Conservation (phyloP, 2,797 vertebrate genomes). For the Aphelocoma californica region DNA sequence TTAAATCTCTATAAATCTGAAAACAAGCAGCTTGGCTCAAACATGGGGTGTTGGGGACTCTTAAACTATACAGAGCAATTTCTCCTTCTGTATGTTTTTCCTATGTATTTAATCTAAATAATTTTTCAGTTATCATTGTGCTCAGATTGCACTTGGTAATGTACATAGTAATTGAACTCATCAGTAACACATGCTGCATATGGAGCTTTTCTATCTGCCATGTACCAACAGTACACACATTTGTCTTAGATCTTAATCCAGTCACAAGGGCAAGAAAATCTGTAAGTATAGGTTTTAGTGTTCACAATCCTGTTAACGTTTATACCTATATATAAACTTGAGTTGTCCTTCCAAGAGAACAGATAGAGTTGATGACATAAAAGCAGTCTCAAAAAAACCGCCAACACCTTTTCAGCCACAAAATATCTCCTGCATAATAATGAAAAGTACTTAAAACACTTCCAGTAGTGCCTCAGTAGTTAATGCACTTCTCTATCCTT, state of each 20-base stretch:
- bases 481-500: background rate
- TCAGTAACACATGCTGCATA: background rate
- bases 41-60: background rate
- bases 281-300: background rate
- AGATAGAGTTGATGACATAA: background rate
- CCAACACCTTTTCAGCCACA: background rate
- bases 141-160: background rate
- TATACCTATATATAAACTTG: background rate
- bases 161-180: background rate
- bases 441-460: background rate
- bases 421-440: background rate
- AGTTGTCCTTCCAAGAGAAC: background rate
- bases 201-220: background rate
- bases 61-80: background rate
- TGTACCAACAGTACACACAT: background rate
- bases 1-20: background rate
- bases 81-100: background rate
- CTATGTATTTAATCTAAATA: background rate
- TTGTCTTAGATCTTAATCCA: background rate
- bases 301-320: background rate
- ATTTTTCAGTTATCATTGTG: background rate
- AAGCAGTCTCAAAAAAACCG: background rate
- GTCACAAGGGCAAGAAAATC: background rate
- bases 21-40: background rate
- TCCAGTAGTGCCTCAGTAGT: background rate